Evolutionary conservation across 2,888 invertebrate species (phyloP).

Genomic region (Agriopis leucophaearia): DNA sequence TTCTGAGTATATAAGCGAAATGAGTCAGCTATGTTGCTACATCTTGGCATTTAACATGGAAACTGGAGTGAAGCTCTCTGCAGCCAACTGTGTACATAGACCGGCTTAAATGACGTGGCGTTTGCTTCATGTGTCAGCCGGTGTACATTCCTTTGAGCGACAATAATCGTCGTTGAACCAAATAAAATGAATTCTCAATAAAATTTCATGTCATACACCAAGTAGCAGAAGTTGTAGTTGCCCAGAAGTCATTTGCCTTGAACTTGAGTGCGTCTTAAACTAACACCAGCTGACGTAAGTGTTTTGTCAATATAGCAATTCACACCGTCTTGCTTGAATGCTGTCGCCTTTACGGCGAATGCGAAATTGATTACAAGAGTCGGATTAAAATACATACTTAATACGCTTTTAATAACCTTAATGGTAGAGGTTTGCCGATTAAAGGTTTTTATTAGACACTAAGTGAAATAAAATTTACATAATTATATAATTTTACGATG

Average conservation of each 20-base stretch:
- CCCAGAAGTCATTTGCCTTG: slow-evolving; percentile 65
- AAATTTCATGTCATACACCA: slow-evolving; percentile 25
- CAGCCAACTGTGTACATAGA: slow-evolving; percentile 71
- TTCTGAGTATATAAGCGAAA: slow-evolving; percentile 53
- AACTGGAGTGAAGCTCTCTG: slow-evolving; percentile 61
- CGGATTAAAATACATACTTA: slow-evolving; percentile 30
- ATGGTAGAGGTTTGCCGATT: slow-evolving; percentile 19
- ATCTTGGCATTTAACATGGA: slow-evolving; percentile 58
- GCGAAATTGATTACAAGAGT: slow-evolving; percentile 49
- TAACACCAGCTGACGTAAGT: slow-evolving; percentile 74
- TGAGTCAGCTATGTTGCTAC: slow-evolving; percentile 74
- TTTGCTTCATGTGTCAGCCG: slow-evolving; percentile 34
- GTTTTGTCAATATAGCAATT: slow-evolving; percentile 75
- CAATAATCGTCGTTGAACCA: slow-evolving; percentile 36
- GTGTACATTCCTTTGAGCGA: slow-evolving; percentile 24
- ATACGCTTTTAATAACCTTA: slow-evolving; percentile 35
- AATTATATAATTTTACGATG: slow-evolving; percentile 7
- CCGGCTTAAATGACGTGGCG: slow-evolving; percentile 44
- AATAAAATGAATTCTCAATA: slow-evolving; percentile 32
- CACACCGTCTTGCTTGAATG: slow-evolving; percentile 62
- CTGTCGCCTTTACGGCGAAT: slow-evolving; percentile 60
- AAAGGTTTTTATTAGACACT: slow-evolving; percentile 21
- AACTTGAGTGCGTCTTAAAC: slow-evolving; percentile 72
- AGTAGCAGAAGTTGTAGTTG: slow-evolving; percentile 38
- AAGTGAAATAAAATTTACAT: slow-evolving; percentile 12